These are phyloP conservation scores for Kudoa iwatai DNA, from an alignment of 30 jellyfish, hydroid and myxozoan genomes.

Conservation along the genomic window DNA sequence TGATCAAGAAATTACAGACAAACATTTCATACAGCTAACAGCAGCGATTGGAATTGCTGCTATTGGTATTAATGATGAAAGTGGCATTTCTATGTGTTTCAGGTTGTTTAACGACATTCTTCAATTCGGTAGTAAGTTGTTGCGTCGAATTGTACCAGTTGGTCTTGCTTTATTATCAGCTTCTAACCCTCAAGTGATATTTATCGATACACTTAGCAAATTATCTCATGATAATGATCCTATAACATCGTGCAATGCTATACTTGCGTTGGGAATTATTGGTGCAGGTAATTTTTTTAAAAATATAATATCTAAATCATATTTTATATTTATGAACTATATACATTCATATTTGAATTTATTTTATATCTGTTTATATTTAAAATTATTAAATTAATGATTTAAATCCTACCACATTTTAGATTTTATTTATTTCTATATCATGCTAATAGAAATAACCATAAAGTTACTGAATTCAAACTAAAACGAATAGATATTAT, in stretches of 20 bases:
- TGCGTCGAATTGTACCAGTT: conserved; percentile 63
- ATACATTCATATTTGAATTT: no score
- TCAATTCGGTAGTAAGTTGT: conserved; percentile 72
- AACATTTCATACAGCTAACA: no score
- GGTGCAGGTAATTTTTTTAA: conserved; percentile 69
- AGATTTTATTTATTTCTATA: no score
- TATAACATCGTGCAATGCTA: conserved; percentile 79
- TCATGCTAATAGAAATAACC: not conserved
- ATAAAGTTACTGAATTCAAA: not conserved
- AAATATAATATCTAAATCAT: no score
- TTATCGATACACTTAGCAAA: conserved; percentile 62
- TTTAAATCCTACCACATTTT: no score
- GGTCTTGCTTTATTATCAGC: conserved; percentile 77
- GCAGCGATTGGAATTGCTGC: conserved; percentile 95
- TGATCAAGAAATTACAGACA: no score
- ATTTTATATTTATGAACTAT: no score
- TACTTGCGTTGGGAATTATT: conserved; percentile 90
- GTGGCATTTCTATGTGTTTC: conserved; percentile 76
- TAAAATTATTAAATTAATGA: no score
- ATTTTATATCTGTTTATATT: no score
- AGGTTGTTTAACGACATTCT: conserved; percentile 70
- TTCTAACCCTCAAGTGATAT: conserved; percentile 64
- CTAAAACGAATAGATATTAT: not conserved
- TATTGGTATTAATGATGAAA: conserved; percentile 85
- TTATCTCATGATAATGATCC: conserved; percentile 83